A percentile compares a stretch with the other conserved stretches of the same genome.
Conservation (phyloP, 2,888 invertebrate species). For the Aphodius sticticus region DNA sequence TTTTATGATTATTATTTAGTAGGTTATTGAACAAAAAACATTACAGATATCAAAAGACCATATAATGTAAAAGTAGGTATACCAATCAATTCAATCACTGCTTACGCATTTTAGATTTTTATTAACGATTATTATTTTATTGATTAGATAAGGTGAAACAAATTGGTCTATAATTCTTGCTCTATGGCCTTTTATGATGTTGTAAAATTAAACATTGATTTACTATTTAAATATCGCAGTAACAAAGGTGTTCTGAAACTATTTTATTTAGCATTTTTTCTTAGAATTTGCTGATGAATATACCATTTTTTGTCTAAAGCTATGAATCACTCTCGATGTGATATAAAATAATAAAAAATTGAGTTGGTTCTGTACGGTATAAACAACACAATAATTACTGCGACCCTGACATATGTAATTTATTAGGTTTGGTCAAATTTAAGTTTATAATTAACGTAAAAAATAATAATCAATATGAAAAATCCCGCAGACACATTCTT, state of each 20-base stretch:
- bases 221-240: no score
- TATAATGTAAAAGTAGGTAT: not conserved
- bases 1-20: no score
- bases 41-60: not conserved
- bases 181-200: not conserved
- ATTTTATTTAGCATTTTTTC: no score
- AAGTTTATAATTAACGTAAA: conserved; percentile 15
- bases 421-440: not conserved
- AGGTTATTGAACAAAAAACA: not conserved
- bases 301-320: no score
- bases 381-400: not conserved
- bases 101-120: not conserved
- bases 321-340: no score
- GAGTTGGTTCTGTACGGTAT: no score
- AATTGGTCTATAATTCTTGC: not conserved
- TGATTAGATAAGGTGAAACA: not conserved
- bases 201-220: no score
- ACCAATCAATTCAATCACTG: not conserved
- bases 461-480: conserved; percentile 5
- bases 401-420: conserved; percentile 1
- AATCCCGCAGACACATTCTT: not conserved
- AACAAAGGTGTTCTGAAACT: no score
- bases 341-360: no score
- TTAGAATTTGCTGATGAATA: no score
- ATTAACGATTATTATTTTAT: not conserved